Evolutionary conservation across 1,140 invertebrate species (phyloP).

Genomic region (Brachionus koreanus): DNA sequence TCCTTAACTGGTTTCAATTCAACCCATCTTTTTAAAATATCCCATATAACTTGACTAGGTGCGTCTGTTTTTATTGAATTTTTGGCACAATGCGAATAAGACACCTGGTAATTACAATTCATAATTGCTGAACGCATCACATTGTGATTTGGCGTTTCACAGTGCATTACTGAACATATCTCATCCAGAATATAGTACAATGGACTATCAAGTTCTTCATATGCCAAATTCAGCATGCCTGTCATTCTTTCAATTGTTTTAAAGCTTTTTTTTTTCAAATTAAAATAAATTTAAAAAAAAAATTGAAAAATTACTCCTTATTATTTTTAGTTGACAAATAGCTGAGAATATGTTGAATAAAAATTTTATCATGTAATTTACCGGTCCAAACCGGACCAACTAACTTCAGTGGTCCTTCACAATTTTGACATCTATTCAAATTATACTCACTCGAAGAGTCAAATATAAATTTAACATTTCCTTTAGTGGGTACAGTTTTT

Average conservation of each 20-base stretch:
- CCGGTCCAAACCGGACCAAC: conserved; percentile 91
- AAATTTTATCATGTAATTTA: conserved; percentile 73
- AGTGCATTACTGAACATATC: conserved; percentile 66
- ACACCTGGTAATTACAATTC: conserved; percentile 86
- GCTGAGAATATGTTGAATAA: conserved; percentile 65
- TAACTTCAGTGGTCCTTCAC: conserved; percentile 59
- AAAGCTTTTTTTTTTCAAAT: conserved; percentile 46
- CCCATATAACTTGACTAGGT: conserved; percentile 80
- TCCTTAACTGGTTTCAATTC: conserved; percentile 25
- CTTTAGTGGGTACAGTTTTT: conserved; percentile 54
- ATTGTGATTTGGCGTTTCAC: conserved; percentile 60
- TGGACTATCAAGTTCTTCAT: conserved; percentile 73
- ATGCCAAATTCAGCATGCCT: conserved; percentile 62
- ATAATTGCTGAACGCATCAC: conserved; percentile 79
- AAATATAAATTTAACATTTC: conserved; percentile 48
- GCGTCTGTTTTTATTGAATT: conserved; percentile 90
- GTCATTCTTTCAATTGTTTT: conserved; percentile 70
- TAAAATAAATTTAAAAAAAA: conserved; percentile 46
- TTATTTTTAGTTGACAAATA: conserved; percentile 50
- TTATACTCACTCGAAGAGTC: conserved; percentile 14
- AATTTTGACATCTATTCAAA: conserved; percentile 49
- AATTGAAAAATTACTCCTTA: conserved; percentile 56
- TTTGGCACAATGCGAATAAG: conserved; percentile 80
- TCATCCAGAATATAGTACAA: conserved; percentile 76
- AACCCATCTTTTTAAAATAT: conserved; percentile 26